Evolutionary conservation across 2,797 vertebrate genomes (phyloP), one percentile per base, ranked within the genome.

Genomic region (Aulostomus chinensis): DNA sequence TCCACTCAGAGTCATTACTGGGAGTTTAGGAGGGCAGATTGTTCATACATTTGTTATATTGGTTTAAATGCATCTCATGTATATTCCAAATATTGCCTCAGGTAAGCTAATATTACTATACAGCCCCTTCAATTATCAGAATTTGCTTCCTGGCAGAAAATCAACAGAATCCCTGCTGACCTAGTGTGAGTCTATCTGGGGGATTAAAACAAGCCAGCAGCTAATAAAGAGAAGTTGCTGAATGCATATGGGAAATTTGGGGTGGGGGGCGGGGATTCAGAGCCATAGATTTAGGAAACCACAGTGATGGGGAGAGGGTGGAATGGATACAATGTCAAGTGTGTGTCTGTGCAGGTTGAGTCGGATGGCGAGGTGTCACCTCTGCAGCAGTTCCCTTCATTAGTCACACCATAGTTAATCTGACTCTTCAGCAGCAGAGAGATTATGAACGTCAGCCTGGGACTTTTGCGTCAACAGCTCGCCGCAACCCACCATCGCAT

Each of bases 71-170:
- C 49, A 36, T 55, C 38, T 63, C 47, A 65, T 68, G 47, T 56
- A 57, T 72, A 63, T 72, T 73, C 47, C 32, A 65, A 54, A 60
- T 58, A 70, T 30, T 14, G 41, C 58, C 56, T 51, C 25, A 52
- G 58, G 51, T 64, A 57, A n/a, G 24, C 37, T 25, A 53, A 46
- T 69, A 62, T 52, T 58, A 21, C 58, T 60, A 21, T 39, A 39
- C 7, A 29, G 79, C 46, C 70, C 64, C 78, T 75, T 85, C 80
- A 83, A 81, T 87, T 84, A 84, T 64, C 39, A 57, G 60, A 78
- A 73, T 78, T 62, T 77, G 80, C 77, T 87, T 86, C 81, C 66
- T 73, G 70, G 68, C 66, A 70, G 74, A 69, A 75, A 72, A 75
- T 73, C 68, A 66, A 54, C 52, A 33, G 59, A 65, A 53, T 50